phyloP scores from a whole-genome alignment of 2,888 invertebrate species.

The Thumatha senex region DNA sequence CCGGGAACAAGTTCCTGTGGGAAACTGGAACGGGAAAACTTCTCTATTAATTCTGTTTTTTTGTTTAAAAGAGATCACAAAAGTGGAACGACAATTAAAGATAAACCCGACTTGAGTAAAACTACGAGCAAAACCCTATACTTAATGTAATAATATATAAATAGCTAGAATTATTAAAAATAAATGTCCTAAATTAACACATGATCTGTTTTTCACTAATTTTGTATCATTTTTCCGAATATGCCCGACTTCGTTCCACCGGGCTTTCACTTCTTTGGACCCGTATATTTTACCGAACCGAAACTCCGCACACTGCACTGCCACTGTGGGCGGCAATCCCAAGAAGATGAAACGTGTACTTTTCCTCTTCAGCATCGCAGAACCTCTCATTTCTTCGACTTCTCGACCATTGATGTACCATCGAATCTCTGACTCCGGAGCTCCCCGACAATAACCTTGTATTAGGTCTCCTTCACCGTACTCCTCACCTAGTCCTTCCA shows the following conservation, averaged over 20 bases:
- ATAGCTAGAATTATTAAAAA: conserved; percentile 22
- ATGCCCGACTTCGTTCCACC: conserved; percentile 48
- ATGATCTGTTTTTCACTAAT: conserved; percentile 42
- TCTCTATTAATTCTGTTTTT: no score
- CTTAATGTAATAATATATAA: conserved; percentile 7
- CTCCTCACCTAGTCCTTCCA: conserved; percentile 63
- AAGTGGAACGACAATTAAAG: no score
- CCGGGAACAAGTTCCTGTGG: no score
- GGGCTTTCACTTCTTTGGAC: conserved; percentile 58
- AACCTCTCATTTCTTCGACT: conserved; percentile 54
- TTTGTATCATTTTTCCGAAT: conserved; percentile 39
- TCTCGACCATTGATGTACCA: conserved; percentile 74
- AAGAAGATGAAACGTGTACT: conserved; percentile 59
- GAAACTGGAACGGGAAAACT: no score
- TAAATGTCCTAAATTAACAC: conserved; percentile 17
- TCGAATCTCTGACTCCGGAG: conserved; percentile 58
- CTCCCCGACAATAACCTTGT: conserved; percentile 64
- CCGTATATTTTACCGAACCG: conserved; percentile 73
- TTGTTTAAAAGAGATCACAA: no score
- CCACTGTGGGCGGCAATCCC: conserved; percentile 75
- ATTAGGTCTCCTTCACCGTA: conserved; percentile 66
- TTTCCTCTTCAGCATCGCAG: conserved; percentile 47
- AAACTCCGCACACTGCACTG: conserved; percentile 76
- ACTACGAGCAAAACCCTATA: neutral
- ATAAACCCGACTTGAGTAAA: no score